Evolutionary conservation across 1,140 invertebrate species (phyloP).

Genomic region (Babylonia areolata): DNA sequence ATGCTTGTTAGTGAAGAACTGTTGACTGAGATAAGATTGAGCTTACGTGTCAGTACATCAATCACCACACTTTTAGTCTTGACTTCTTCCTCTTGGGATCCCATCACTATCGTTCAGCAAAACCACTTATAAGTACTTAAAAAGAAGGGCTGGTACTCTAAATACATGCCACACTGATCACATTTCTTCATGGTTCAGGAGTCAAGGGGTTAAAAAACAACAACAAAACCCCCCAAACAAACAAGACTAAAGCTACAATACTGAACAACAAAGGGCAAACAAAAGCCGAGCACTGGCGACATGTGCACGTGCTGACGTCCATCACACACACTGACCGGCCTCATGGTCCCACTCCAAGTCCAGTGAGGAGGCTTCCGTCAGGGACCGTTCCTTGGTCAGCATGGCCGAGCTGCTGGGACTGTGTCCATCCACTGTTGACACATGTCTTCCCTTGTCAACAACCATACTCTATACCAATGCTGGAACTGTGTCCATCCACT

Average conservation of each 20-base stretch:
- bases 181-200: no score
- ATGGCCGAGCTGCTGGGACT: slow-evolving; percentile 67
- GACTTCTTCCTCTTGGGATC: no score
- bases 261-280: not conserved
- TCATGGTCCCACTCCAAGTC: slow-evolving; percentile 75
- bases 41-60: no score
- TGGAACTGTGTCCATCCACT: no score
- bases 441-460: slow-evolving; percentile 24
- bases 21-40: no score
- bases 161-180: no score
- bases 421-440: slow-evolving; percentile 62
- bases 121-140: no score
- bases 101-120: no score
- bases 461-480: not conserved
- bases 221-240: not conserved
- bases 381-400: slow-evolving; percentile 63
- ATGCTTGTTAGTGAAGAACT: no score
- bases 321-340: slow-evolving; percentile 60
- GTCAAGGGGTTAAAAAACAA: no score
- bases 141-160: no score
- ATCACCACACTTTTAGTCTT: no score
- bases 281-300: not conserved
- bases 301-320: not conserved
- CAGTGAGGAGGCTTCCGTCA: slow-evolving; percentile 71
- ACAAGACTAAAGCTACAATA: not conserved